A percentile compares a stretch with the other conserved stretches of the same genome.
Evolutionary conservation across 2,113 vertebrate genomes (phyloP).

Genomic region (Psephotus haematonotus): DNA sequence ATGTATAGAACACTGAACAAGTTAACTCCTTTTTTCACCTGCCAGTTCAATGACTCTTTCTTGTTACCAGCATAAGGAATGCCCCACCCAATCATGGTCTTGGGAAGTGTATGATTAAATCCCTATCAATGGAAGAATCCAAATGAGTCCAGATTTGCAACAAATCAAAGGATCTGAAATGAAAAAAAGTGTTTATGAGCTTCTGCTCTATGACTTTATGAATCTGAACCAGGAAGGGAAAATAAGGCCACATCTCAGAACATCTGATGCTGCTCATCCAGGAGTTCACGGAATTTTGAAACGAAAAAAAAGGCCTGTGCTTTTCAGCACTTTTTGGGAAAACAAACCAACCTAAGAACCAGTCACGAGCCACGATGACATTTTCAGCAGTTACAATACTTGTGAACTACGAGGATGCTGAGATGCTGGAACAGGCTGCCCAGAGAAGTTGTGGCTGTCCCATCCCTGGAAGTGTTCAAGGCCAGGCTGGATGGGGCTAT

Average conservation of each 20-base stretch:
- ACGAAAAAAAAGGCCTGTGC: neutral
- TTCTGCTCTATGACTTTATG: neutral
- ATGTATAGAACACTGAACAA: neutral
- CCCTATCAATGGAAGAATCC: neutral
- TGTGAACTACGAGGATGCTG: neutral
- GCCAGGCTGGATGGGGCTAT: neutral
- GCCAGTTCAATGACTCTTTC: neutral
- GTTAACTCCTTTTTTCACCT: neutral
- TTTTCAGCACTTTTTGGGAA: neutral
- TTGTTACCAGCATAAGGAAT: neutral
- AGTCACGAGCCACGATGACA: neutral
- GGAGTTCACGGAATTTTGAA: neutral
- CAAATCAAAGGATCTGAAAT: neutral
- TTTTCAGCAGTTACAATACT: neutral
- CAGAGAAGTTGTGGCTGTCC: neutral
- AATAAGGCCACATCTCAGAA: neutral
- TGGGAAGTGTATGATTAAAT: neutral
- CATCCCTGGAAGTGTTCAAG: neutral
- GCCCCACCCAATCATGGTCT: neutral
- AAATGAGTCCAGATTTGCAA: neutral
- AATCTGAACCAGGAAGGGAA: neutral
- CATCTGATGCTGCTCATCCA: neutral
- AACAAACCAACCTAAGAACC: neutral
- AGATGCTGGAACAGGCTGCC: neutral
- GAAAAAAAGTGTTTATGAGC: neutral